Evolutionary conservation across 2,113 vertebrate genomes (phyloP).

Genomic region (Hystrix brachyura): DNA sequence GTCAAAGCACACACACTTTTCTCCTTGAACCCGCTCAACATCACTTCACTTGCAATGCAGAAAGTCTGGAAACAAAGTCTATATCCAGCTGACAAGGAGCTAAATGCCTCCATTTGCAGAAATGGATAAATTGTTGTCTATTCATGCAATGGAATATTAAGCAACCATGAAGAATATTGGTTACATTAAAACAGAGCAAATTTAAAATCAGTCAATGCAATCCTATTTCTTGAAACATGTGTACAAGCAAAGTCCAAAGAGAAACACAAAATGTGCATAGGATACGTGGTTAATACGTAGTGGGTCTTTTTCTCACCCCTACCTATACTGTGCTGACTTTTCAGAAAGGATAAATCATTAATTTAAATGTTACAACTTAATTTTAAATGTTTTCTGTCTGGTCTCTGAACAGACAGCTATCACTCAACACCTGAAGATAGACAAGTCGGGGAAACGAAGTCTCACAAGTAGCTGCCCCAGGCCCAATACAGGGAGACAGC

Average conservation of each 20-base stretch:
- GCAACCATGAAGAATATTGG: background rate
- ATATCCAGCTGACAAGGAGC: background rate
- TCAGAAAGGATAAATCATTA: background rate
- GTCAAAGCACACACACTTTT: background rate
- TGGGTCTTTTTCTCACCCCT: background rate
- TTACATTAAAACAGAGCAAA: background rate
- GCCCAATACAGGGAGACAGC: background rate
- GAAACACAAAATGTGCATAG: background rate
- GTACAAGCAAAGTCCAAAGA: background rate
- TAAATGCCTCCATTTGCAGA: background rate
- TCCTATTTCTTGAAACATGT: background rate
- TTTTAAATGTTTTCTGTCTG: background rate
- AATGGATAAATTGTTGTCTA: background rate
- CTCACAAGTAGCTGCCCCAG: background rate
- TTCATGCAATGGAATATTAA: background rate
- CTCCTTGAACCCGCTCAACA: background rate
- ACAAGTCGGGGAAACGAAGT: background rate
- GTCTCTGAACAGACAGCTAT: background rate
- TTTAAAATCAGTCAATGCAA: background rate
- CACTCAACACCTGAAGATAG: background rate
- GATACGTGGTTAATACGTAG: background rate
- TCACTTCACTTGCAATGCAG: background rate
- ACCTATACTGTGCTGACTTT: background rate
- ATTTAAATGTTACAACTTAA: background rate
- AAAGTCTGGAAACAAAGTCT: constrained; percentile 31